These are phyloP conservation scores for Diachrysia chrysitis DNA, from an alignment of 2,888 invertebrate species.

Conservation along the genomic window DNA sequence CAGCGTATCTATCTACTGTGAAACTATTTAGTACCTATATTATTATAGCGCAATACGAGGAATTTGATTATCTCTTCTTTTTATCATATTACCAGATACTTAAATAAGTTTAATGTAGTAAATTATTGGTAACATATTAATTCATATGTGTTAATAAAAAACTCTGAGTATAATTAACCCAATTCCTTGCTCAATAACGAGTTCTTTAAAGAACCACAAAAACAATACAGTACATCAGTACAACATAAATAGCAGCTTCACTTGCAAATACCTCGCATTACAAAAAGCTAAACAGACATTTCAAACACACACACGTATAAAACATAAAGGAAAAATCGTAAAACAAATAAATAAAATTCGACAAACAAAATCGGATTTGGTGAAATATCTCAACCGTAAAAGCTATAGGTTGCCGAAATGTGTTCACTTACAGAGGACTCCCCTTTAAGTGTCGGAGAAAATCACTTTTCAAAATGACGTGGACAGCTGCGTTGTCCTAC, in stretches of 20 bases:
- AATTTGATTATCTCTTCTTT: no score
- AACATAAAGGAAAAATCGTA: slow-evolving; percentile 4
- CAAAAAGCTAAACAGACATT: background rate
- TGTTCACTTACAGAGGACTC: slow-evolving; percentile 23
- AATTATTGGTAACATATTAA: no score
- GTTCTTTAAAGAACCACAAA: background rate
- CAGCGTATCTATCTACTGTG: no score
- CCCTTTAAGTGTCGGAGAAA: slow-evolving; percentile 38
- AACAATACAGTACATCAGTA: background rate
- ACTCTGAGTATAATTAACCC: no score
- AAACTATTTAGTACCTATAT: no score
- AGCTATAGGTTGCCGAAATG: slow-evolving; percentile 22
- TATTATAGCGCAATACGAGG: no score
- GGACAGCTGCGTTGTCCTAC: slow-evolving; percentile 7
- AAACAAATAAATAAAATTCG: slow-evolving; percentile 7
- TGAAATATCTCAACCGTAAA: slow-evolving; percentile 13
- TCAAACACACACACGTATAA: background rate
- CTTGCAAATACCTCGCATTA: background rate
- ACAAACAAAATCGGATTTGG: background rate
- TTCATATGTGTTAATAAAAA: no score
- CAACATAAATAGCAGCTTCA: background rate
- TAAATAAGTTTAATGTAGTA: no score
- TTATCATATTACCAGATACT: no score
- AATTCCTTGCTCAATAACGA: background rate
- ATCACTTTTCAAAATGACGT: slow-evolving; percentile 36